Percentiles rank a stretch among this genome's conserved stretches.
Conservation (phyloP, 2,113 vertebrate genomes). For the Xerus inauris region DNA sequence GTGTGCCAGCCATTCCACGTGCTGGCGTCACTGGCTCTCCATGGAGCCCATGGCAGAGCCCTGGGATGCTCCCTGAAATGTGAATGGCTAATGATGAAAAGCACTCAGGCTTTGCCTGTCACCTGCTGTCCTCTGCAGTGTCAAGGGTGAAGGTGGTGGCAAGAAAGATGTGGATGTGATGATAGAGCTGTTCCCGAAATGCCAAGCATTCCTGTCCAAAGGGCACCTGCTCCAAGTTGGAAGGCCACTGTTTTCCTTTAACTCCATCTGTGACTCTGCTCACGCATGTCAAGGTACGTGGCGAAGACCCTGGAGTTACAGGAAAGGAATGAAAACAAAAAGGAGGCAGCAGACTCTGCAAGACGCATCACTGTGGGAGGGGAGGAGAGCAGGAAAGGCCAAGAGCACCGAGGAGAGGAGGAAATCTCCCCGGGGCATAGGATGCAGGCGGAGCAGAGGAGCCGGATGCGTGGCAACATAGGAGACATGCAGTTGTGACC, state of each 20-base stretch:
- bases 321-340: background rate
- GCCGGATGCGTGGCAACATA: no score
- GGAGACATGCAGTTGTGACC: background rate
- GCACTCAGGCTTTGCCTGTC: no score
- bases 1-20: rapidly evolving
- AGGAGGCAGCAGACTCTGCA: background rate
- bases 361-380: background rate
- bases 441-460: no score
- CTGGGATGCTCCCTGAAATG: background rate
- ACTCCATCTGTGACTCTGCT: background rate
- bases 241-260: background rate
- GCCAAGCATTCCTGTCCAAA: background rate
- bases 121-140: background rate
- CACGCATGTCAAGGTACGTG: background rate
- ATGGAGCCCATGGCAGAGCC: background rate
- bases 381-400: background rate
- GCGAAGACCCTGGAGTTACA: background rate
- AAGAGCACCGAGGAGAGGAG: background rate
- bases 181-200: background rate
- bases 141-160: background rate
- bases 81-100: background rate
- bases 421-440: no score
- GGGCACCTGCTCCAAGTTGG: background rate
- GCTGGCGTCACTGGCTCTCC: no score
- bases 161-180: background rate